Evolutionary conservation across 2,888 invertebrate species (phyloP), one percentile per base, ranked within the genome.

Genomic region (Chydorus sphaericus): DNA sequence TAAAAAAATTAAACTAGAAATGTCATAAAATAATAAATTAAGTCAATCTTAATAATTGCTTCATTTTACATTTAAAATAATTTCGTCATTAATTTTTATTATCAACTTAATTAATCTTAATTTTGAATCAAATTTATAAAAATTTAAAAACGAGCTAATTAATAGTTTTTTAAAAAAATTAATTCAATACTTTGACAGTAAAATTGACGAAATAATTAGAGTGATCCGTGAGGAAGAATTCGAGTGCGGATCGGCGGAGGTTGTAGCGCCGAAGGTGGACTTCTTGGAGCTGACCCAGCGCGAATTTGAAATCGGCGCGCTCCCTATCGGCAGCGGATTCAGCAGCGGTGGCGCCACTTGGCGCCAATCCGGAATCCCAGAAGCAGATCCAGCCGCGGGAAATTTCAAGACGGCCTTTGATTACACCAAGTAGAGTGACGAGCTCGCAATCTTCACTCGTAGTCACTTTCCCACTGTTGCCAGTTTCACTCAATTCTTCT

Each of bases 141-240:
- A 14, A n/a, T n/a, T n/a, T n/a, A n/a, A n/a, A n/a, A n/a, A n/a
- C n/a, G n/a, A n/a, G 50, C 11, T n/a, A 38, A 52, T 52, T 10
- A n/a, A 14, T 52, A 8, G 8, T 56, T 36, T 54, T 33, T 6
- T 56, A 52, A 20, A 56, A 26, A 16, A 49, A 36, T 55, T 36
- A 37, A 37, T 48, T 54, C 58, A 8, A 44, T 63, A 78, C 77
- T 70, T 78, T 78, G 37, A 75, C 75, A 48, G 76, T 73, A 62
- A 80, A 80, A 66, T 80, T 80, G 30, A 80, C 68, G 66, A 80
- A 80, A 63, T 78, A 79, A 62, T 79, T 80, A 1, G 78, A 78
- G 64, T 80, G 79, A 66, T 81, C 79, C 20, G 78, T 70, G 10
- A 81, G 67, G 66, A 80, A 80, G 62, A 80, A 72, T 66, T 80